phyloP scores from a whole-genome alignment of 2,113 vertebrate genomes.

The Beaufortia kweichowensis region DNA sequence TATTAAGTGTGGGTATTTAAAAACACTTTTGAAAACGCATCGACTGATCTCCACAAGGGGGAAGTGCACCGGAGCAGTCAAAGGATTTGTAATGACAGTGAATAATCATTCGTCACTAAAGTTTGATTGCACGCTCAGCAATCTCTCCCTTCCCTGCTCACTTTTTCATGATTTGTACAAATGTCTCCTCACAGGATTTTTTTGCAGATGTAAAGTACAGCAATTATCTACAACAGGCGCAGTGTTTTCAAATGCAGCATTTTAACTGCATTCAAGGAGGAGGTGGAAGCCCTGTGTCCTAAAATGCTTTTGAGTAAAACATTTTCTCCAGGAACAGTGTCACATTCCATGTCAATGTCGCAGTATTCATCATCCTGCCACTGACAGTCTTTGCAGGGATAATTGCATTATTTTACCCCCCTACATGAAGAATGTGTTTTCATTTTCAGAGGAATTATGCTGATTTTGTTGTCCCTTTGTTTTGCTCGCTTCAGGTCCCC shows the following conservation, averaged over 20 bases:
- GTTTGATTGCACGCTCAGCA: constrained; percentile 39
- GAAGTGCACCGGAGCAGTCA: constrained; percentile 49
- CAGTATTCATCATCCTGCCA: constrained; percentile 10
- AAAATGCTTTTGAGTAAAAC: constrained; percentile 6
- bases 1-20: constrained; percentile 63
- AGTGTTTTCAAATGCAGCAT: constrained; percentile 10
- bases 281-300: neutral
- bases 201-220: neutral
- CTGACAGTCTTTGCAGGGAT: constrained; percentile 31
- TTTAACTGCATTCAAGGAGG: neutral
- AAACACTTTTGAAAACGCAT: constrained; percentile 63
- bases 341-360: constrained; percentile 13
- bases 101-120: constrained; percentile 51
- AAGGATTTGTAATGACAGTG: constrained; percentile 62
- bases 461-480: constrained; percentile 66
- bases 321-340: neutral
- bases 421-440: constrained; percentile 48
- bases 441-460: constrained; percentile 59
- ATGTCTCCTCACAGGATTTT: constrained; percentile 9
- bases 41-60: constrained; percentile 49
- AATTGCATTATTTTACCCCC: constrained; percentile 43
- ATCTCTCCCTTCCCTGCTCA: neutral
- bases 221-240: constrained; percentile 13
- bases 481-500: constrained; percentile 49
- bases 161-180: neutral